Conservation (phyloP, 2,113 vertebrate genomes). For the Ivindomyrus marchei region DNA sequence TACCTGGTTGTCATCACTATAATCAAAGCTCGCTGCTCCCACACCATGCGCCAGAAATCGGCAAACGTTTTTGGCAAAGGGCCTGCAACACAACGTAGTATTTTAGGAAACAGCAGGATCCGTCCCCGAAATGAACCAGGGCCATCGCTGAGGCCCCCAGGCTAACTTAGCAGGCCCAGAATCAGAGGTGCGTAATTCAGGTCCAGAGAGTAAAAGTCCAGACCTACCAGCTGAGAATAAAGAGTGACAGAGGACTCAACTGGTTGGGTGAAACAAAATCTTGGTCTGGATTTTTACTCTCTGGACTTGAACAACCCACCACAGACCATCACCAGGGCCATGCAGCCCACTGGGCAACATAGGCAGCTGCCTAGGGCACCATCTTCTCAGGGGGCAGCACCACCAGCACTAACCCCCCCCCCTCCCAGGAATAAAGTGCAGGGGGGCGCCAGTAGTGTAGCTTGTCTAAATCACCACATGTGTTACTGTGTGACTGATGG, state of each 20-base stretch:
- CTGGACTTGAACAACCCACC: not conserved
- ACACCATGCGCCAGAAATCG: slow-evolving; percentile 72
- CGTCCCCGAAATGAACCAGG: not conserved
- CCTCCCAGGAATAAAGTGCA: not conserved
- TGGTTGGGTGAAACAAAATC: not conserved
- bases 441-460: not conserved
- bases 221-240: not conserved
- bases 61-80: slow-evolving; percentile 68
- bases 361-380: not conserved
- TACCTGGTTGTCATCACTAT: slow-evolving; percentile 73
- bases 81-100: slow-evolving; percentile 43
- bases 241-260: not conserved
- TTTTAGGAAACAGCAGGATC: not conserved
- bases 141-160: not conserved
- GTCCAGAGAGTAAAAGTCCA: not conserved
- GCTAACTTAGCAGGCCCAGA: not conserved
- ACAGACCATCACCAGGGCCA: not conserved
- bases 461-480: not conserved
- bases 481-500: not conserved
- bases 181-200: not conserved
- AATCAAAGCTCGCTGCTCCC: slow-evolving; percentile 70
- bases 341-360: not conserved
- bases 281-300: not conserved
- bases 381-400: not conserved
- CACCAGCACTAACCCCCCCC: not conserved